A percentile compares a stretch with the other conserved stretches of the same genome.
phyloP scores from a whole-genome alignment of 2,888 invertebrate species.

The Holacanthella duospinosa region DNA sequence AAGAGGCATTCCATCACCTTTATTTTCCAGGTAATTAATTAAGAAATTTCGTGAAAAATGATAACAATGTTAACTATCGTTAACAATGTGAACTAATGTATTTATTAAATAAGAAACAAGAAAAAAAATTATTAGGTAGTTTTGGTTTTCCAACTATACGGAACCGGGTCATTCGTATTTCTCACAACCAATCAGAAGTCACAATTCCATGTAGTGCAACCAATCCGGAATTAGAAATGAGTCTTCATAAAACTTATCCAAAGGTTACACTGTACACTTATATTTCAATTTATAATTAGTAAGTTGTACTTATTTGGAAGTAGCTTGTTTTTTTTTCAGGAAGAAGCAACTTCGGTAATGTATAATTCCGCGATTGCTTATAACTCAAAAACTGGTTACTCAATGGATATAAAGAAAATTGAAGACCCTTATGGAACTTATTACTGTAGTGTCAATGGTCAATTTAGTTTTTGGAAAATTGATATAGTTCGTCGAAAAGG shows the following conservation, averaged over 20 bases:
- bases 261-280: conserved; percentile 12
- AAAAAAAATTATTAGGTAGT: conserved; percentile 18
- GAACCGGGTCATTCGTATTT: conserved; percentile 25
- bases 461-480: conserved; percentile 32
- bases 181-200: conserved; percentile 19
- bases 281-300: not conserved
- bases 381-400: conserved; percentile 28
- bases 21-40: conserved; percentile 26
- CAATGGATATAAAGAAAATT: conserved; percentile 23
- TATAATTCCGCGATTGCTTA: conserved; percentile 22
- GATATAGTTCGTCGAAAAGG: conserved; percentile 32
- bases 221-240: conserved; percentile 23
- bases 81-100: not conserved
- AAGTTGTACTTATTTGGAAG: not conserved
- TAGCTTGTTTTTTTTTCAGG: conserved; percentile 8
- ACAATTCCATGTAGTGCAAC: conserved; percentile 31
- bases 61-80: not conserved
- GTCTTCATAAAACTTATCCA: conserved; percentile 29
- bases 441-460: conserved; percentile 27
- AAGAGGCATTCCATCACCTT: conserved; percentile 26
- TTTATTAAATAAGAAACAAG: not conserved
- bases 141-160: conserved; percentile 31
- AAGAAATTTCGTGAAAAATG: not conserved
- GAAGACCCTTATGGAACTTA: conserved; percentile 29
- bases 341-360: conserved; percentile 25